phyloP scores from a whole-genome alignment of 2,113 vertebrate genomes.

The Chaetura pelagica region DNA sequence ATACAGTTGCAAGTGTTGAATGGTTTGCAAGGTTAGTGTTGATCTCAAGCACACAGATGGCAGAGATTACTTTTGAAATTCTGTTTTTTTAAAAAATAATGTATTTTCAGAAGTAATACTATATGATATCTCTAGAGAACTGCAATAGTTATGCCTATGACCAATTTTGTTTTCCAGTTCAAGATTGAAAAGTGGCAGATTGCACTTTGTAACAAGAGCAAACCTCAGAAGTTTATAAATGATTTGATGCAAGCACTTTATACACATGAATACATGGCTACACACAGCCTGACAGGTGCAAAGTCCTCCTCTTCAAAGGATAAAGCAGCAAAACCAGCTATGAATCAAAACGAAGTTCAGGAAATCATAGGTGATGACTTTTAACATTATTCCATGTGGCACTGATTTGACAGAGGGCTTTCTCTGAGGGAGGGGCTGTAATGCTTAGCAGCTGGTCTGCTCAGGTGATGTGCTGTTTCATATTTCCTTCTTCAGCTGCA shows the following conservation, averaged over 20 bases:
- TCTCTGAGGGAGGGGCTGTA: neutral
- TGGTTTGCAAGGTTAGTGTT: neutral
- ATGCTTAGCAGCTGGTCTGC: neutral
- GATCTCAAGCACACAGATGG: neutral
- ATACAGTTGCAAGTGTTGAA: neutral
- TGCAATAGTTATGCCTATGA: neutral
- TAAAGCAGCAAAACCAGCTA: slow-evolving; percentile 80
- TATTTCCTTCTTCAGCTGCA: neutral
- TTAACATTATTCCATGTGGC: neutral
- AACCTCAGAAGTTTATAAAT: slow-evolving; percentile 82
- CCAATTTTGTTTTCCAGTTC: slow-evolving; percentile 76
- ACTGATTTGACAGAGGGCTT: slow-evolving; percentile 16
- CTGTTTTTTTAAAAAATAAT: neutral
- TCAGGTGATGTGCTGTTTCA: neutral
- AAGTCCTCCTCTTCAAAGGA: slow-evolving; percentile 81
- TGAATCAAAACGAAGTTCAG: slow-evolving; percentile 83
- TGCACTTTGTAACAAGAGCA: slow-evolving; percentile 80
- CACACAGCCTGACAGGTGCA: slow-evolving; percentile 79
- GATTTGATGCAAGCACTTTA: slow-evolving; percentile 83
- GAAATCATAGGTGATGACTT: slow-evolving; percentile 79
- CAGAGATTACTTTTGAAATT: neutral
- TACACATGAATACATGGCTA: slow-evolving; percentile 80
- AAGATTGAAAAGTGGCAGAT: slow-evolving; percentile 83
- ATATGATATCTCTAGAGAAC: neutral
- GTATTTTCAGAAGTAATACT: neutral